Base-by-base conservation (phyloP, 2,888 invertebrate genomes). In the Cephus runcator region DNA sequence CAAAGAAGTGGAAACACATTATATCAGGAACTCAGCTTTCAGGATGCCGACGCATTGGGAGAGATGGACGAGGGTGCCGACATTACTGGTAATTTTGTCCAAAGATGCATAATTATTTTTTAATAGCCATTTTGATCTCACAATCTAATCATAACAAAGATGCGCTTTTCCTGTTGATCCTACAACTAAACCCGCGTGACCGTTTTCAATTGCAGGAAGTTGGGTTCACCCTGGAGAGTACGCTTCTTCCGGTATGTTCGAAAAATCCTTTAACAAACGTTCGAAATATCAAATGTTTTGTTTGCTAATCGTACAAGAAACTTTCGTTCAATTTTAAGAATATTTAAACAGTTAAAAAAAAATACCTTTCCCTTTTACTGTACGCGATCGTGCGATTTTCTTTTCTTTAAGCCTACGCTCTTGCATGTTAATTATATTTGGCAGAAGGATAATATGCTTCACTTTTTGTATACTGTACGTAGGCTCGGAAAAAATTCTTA, bases 181-280 rank as follows among this genome's bases (percentile, higher is more conserved):
- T 6, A 56, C 9, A 56, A 56, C 56, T 56, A 23, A 56, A 56
- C 56, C 56, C 23, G 9, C 23, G 56, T 56, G 23, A 56, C 56
- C 56, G 23, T 56, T 76, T 76, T 36, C 23, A 82, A 84, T 90
- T 90, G 77, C 93, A 97, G 98, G 98, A 90, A 97, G 97, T 92
- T 97, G 97, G 97, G 99, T 99, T 83, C 98, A 99, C 93, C 99
- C 99, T 85, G 99, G 98, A 89, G 99, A 99, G 93, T 99, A 98
- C 92, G 98, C 99, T 81, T 98, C 98, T 84, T 98, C 99, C 93
- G 99, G 99, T 99, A 95, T 92, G 93, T 91, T 87, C 81, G 68
- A 79, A 79, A 80, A 82, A 76, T 82, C 81, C 79, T 81, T 77
- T 75, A 35, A 30, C 75, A 76, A 73, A 75, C 79, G 78, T 79